These are phyloP conservation scores for Rhopalosiphum padi DNA, from an alignment of 1,140 invertebrate genomes.

Conservation along the genomic window DNA sequence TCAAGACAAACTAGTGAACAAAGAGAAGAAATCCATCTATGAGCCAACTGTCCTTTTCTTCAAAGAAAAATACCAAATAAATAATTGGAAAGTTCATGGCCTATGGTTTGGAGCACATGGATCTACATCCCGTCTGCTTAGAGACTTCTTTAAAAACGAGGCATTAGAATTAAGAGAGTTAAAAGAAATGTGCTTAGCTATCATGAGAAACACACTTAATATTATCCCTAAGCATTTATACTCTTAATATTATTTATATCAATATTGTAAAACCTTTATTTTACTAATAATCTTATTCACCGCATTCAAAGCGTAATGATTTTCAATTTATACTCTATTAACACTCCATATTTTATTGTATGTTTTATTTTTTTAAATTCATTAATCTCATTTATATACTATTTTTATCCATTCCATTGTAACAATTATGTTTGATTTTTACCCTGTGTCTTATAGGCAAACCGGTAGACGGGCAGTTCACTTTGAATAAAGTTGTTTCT, in stretches of 20 bases:
- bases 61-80: neutral
- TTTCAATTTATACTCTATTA: no score
- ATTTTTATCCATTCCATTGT: neutral
- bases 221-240: neutral
- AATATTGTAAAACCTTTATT: no score
- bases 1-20: no score
- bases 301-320: no score
- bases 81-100: constrained; percentile 20
- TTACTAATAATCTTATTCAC: no score
- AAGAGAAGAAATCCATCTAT: no score
- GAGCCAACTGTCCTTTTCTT: no score
- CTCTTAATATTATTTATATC: neutral
- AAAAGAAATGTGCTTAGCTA: neutral
- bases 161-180: constrained; percentile 13
- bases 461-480: neutral
- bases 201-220: neutral
- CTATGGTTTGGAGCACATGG: neutral
- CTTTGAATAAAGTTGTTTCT: constrained; percentile 26
- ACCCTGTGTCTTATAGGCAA: constrained; percentile 12
- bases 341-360: no score
- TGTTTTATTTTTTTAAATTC: neutral
- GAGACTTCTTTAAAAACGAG: neutral
- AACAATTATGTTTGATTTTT: neutral
- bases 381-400: neutral
- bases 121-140: constrained; percentile 2